These are phyloP conservation scores for Microtus richardsoni DNA, from an alignment of 2,113 vertebrate species.

Conservation along the genomic window DNA sequence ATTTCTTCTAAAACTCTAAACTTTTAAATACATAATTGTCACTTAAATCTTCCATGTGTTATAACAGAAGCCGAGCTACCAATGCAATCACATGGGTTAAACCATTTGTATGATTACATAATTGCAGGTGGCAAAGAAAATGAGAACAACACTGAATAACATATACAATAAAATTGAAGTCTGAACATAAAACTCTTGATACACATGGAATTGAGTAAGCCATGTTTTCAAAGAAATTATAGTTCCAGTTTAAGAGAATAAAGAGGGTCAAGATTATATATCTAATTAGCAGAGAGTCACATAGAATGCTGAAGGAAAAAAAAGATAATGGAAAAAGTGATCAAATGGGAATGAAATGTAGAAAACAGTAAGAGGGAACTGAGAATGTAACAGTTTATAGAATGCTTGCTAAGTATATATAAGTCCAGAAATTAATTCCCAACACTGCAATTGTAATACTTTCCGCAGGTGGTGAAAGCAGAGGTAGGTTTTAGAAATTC, in stretches of 20 bases:
- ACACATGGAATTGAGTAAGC: neutral
- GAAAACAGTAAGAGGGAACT: neutral
- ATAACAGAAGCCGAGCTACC: neutral
- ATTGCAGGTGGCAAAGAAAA: neutral
- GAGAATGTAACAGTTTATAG: neutral
- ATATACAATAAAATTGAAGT: neutral
- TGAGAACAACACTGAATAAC: neutral
- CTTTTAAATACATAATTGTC: neutral
- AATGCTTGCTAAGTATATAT: too few species aligned
- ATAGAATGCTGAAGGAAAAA: neutral
- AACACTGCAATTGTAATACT: neutral
- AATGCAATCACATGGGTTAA: neutral
- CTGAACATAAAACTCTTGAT: neutral
- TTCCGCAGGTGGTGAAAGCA: fast-evolving
- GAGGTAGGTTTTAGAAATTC: neutral
- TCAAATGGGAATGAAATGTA: neutral
- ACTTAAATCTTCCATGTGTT: neutral
- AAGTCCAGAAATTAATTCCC: too few species aligned
- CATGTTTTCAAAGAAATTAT: neutral
- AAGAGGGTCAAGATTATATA: neutral
- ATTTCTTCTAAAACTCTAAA: neutral
- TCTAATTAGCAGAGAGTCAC: neutral
- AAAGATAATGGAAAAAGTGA: neutral
- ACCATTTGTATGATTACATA: neutral
- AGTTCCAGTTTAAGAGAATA: neutral